phyloP scores from a whole-genome alignment of 2,888 invertebrate genomes.

The Anthophora plumipes region DNA sequence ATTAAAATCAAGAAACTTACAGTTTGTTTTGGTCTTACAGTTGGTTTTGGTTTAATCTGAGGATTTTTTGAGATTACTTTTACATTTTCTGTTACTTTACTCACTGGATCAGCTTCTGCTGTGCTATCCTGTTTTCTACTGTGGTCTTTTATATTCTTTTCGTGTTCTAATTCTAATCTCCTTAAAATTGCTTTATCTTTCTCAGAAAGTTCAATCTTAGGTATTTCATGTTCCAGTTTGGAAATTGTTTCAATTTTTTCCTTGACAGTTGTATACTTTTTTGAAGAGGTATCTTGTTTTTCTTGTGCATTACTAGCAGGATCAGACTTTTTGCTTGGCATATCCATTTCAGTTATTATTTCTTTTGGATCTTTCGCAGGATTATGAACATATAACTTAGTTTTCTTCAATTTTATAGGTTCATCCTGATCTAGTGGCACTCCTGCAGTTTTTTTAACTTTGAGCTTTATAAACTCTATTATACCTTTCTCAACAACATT shows the following conservation, averaged over 20 bases:
- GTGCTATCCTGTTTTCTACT: not conserved
- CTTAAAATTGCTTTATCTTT: slow-evolving; percentile 85
- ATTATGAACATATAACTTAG: slow-evolving; percentile 74
- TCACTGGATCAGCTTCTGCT: not conserved
- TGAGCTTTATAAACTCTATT: slow-evolving; percentile 86
- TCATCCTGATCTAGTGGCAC: slow-evolving; percentile 42
- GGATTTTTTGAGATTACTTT: slow-evolving; percentile 35
- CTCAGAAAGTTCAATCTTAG: slow-evolving; percentile 85
- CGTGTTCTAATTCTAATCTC: slow-evolving; percentile 86
- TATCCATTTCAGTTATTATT: slow-evolving; percentile 54
- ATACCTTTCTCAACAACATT: slow-evolving; percentile 90
- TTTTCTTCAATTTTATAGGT: slow-evolving; percentile 23
- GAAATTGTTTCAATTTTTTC: slow-evolving; percentile 82
- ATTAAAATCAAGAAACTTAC: slow-evolving; percentile 67
- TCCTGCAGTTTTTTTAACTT: slow-evolving; percentile 70
- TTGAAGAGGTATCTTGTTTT: slow-evolving; percentile 45
- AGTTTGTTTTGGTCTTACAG: slow-evolving; percentile 77
- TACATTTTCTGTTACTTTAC: slow-evolving; percentile 26
- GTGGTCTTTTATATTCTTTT: slow-evolving; percentile 70
- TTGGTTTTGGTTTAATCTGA: slow-evolving; percentile 72
- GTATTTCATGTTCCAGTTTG: slow-evolving; percentile 76
- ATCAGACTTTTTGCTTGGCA: not conserved
- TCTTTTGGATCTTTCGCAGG: slow-evolving; percentile 81
- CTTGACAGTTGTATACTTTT: slow-evolving; percentile 81
- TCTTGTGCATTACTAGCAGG: slow-evolving; percentile 9